Evolutionary conservation across 2,113 vertebrate genomes (phyloP), one percentile per base, ranked within the genome.

Genomic region (Chitala chitala): DNA sequence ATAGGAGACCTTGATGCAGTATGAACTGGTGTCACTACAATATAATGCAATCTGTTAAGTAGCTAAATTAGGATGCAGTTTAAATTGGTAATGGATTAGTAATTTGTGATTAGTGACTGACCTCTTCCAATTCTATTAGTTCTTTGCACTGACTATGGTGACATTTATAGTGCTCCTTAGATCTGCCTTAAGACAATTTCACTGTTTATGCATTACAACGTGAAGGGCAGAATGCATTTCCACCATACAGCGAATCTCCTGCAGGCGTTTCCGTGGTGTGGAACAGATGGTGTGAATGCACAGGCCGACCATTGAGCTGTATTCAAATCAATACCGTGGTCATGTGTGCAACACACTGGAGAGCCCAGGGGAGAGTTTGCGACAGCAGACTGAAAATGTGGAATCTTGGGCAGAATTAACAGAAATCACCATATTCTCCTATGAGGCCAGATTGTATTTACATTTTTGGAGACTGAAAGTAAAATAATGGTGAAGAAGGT

Each of bases 251-350:
- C 74, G 85, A 87, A 87, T 80, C 86, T 85, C 86, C 84, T 77
- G 36, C 82, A 80, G 86, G 88, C 79, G 26, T 88, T 85, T 85
- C 78, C 85, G 86, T 83, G 84, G 87, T 54, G 64, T 78, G 82
- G 90, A 90, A 88, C 92, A 93, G 92, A 94, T 92, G 91, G 91
- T 82, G 85, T 86, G 86, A 90, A 88, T 92, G 91, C 90, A 92
- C 88, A 92, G 89, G 92, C 92, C 90, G 89, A 89, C 87, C 86
- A 90, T 91, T 90, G 64, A 68, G 64, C 46, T n/a, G 42, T 38
- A 68, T 91, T 91, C 92, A 89, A 92, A 92, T 93, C 91, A 92
- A 91, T 93, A 92, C 84, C 61, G 81, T 83, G 89, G 64, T 10
- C 64, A 82, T 90, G 90, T 89, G 90, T 87, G 91, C 92, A 89